Base-by-base conservation (phyloP, 2,113 vertebrate species). In the Erythrolamprus reginae region DNA sequence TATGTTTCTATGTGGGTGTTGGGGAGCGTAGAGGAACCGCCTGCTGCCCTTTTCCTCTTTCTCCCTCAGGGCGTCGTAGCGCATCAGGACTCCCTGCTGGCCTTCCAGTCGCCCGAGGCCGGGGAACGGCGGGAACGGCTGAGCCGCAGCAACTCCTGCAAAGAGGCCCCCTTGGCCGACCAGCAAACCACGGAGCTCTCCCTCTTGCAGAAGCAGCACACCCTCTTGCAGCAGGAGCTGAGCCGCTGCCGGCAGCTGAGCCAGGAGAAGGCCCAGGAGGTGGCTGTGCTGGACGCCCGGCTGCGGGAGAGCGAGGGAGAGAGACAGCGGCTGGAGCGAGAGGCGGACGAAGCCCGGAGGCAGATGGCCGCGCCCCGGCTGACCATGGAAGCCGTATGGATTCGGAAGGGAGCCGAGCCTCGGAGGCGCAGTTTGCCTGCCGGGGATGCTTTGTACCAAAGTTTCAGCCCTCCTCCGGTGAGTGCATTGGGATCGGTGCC, bases 201-300 rank as follows among this genome's bases (percentile, higher is more conserved):
- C 0, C 94, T 98, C 33, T 95, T 98, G 56, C 98, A 98, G 94
- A 96, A 98, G 45, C 98, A 99, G 1, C 98, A 99, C 61, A 94
- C 97, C 0, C 97, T 98, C 61, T 93, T 99, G 85, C 98, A 99
- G 96, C 98, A 98, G 65, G 98, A 98, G 96, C 96, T 99, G 86
- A 95, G 96, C 3, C 96, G 98, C 83, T 97, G 98, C 89, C 94
- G 98, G 33, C 93, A 95, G 50, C 94, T 95, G 0, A 95, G 95
- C 0, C 96, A 97, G 58, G 97, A 97, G 84, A 93, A 95, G 45
- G 95, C 92, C 0, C 93, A 96, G 0, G 97, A 97, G 48, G 95
- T 93, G 0, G 90, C 95, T 1, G 96, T 95, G 7, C 94, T 98
- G 5, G 98, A 99, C 3, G 95, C 93, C 19, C 94, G 97, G n/a